Conservation (phyloP, 2,888 invertebrate species). For the Cremastinae sp. region DNA sequence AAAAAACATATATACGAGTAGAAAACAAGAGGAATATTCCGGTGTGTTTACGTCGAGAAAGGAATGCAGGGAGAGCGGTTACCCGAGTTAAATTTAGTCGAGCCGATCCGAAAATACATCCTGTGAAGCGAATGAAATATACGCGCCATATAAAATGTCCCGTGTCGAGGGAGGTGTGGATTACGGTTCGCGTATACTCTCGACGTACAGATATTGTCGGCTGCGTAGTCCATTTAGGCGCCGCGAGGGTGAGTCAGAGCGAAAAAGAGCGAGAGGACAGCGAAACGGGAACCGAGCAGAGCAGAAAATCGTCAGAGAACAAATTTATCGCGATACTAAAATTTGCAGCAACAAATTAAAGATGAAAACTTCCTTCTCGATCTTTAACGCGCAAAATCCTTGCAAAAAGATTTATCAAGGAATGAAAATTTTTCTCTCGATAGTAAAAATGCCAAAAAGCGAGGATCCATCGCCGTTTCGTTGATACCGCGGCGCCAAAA, state of each 20-base stretch:
- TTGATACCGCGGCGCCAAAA: no score
- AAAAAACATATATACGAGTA: not conserved
- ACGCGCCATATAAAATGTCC: slow-evolving; percentile 30
- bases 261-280: slow-evolving; percentile 2
- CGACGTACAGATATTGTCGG: slow-evolving; percentile 7
- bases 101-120: slow-evolving; percentile 70
- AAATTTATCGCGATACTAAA: not conserved
- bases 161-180: slow-evolving; percentile 8
- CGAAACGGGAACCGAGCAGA: not conserved
- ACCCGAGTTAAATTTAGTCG: slow-evolving; percentile 68
- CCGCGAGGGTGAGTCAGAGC: slow-evolving; percentile 15
- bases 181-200: not conserved
- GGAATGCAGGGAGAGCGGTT: slow-evolving; percentile 71
- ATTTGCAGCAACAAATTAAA: no score
- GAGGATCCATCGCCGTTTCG: no score
- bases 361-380: no score
- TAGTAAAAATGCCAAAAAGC: no score
- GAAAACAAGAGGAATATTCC: not conserved
- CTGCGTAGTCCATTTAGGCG: not conserved
- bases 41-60: slow-evolving; percentile 66
- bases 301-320: not conserved
- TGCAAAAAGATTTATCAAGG: no score
- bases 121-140: slow-evolving; percentile 68
- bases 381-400: no score
- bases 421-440: no score